These are phyloP conservation scores for Pygmarrhopalites habei DNA, from an alignment of 1,140 invertebrate genomes.

Conservation along the genomic window DNA sequence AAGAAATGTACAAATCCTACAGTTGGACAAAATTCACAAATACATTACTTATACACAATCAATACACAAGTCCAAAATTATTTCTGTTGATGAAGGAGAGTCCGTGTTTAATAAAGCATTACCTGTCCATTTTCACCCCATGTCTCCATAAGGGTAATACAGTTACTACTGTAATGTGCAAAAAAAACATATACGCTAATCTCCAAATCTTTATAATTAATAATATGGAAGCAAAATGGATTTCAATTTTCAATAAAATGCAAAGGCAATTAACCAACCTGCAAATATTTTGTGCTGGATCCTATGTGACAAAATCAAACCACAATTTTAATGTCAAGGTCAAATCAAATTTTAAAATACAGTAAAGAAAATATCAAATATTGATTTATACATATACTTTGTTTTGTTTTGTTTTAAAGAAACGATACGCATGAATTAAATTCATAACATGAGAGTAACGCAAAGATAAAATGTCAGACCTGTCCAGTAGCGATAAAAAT, in stretches of 20 bases:
- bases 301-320: slow-evolving; percentile 50
- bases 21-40: no score
- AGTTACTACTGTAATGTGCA: slow-evolving; percentile 98
- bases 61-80: no score
- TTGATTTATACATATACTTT: neutral
- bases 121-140: slow-evolving; percentile 65
- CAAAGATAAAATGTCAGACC: slow-evolving; percentile 42
- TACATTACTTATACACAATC: no score
- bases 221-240: no score
- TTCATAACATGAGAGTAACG: neutral
- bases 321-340: no score
- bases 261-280: no score
- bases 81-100: no score
- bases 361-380: neutral
- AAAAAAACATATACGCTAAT: no score
- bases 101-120: no score
- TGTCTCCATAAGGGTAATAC: slow-evolving; percentile 89
- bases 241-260: no score
- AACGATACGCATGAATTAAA: neutral
- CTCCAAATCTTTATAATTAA: no score
- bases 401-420: neutral
- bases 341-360: no score
- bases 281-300: slow-evolving; percentile 93
- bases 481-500: slow-evolving; percentile 97
- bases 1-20: slow-evolving; percentile 89